Conservation (phyloP, 2,113 vertebrate genomes). For the Nesogale talazaci region DNA sequence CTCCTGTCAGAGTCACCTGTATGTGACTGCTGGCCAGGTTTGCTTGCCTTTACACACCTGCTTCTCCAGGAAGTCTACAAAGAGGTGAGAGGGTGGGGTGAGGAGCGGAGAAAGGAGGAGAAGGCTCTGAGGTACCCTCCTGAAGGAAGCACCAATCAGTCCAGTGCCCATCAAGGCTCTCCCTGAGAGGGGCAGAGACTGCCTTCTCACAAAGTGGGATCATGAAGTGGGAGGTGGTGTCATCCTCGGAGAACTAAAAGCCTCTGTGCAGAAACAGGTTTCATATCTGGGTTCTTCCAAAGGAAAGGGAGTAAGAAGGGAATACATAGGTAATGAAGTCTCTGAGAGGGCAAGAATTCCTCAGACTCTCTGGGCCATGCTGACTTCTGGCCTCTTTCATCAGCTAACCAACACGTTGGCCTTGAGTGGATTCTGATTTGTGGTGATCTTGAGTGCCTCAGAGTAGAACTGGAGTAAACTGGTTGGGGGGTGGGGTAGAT, state of each 20-base stretch:
- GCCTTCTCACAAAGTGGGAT: conserved; percentile 28
- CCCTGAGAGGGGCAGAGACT: neutral
- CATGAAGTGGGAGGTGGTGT: neutral
- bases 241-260: conserved; percentile 44
- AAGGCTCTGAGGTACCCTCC: neutral
- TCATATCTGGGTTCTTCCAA: conserved; percentile 64
- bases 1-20: neutral
- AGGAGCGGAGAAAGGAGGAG: neutral
- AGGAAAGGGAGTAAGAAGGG: conserved; percentile 49
- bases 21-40: neutral
- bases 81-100: too few relatives aligned
- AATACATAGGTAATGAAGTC: conserved; percentile 43
- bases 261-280: conserved; percentile 53
- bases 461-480: neutral
- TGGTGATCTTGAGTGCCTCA: neutral
- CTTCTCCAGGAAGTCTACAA: neutral
- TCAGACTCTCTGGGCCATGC: neutral
- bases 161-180: neutral
- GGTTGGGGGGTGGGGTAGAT: neutral
- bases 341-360: neutral
- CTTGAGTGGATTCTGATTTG: neutral
- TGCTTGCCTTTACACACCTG: neutral
- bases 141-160: neutral
- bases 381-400: neutral
- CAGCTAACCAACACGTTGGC: neutral